Evolutionary conservation across 2,113 vertebrate genomes (phyloP).

Genomic region (Stegastes partitus): DNA sequence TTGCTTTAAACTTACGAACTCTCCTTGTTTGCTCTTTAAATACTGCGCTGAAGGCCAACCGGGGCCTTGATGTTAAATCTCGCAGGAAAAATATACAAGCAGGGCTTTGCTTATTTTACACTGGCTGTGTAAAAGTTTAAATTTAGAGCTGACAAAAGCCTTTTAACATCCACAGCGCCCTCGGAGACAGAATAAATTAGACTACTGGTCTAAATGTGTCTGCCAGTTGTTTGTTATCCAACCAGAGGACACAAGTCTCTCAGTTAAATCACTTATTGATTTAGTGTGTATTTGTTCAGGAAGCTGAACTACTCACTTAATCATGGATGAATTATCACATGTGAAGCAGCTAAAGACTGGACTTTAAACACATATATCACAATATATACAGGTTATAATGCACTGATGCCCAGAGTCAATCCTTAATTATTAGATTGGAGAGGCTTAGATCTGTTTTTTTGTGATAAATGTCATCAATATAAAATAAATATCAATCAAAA

Average conservation of each 20-base stretch:
- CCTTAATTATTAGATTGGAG: too few species aligned
- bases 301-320: background rate
- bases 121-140: slow-evolving; percentile 51
- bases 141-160: slow-evolving; percentile 58
- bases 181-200: slow-evolving; percentile 25
- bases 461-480: too few species aligned
- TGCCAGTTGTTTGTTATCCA: slow-evolving; percentile 31
- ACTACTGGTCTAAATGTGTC: slow-evolving; percentile 30
- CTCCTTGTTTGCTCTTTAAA: slow-evolving; percentile 38
- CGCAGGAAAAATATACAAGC: slow-evolving; percentile 37
- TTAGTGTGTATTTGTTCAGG: background rate
- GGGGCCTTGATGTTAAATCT: slow-evolving; percentile 1
- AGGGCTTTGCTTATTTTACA: slow-evolving; percentile 41
- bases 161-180: slow-evolving; percentile 23
- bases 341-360: too few species aligned
- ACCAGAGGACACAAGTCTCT: background rate
- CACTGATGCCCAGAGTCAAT: too few species aligned
- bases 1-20: background rate
- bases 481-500: too few species aligned
- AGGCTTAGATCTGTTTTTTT: too few species aligned
- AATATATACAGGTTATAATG: too few species aligned
- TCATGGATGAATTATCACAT: background rate
- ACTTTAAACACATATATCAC: too few species aligned
- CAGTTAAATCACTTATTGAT: background rate
- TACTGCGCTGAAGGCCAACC: background rate